Evolutionary conservation across 2,888 invertebrate species (phyloP), one percentile per base, ranked within the genome.

Genomic region (Colostygia pectinataria): DNA sequence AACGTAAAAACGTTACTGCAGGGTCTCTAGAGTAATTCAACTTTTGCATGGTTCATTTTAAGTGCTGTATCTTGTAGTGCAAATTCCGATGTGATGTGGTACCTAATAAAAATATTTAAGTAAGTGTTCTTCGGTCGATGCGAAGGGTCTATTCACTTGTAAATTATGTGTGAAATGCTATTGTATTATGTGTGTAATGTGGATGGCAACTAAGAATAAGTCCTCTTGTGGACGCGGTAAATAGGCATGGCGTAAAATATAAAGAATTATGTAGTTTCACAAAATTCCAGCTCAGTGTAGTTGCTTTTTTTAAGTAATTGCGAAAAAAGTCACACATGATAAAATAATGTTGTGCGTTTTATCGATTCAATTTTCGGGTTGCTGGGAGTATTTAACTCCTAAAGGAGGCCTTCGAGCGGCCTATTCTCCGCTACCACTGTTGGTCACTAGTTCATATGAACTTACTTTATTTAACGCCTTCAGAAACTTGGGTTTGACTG

Each of bases 1-100:
- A 71, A 71, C 71, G 71, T 67, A 63, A 71, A 78, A 78, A 74
- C 67, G 62, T 74, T 69, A 68, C 72, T 64, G 66, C 70, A 59
- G 74, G 77, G n/a, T n/a, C 74, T 72, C 72, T 72, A 65, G 73
- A 67, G 78, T 73, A 71, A 75, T 80, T 75, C 71, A 71, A 71
- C 71, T 74, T 63, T 71, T 71, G 71, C 68, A 66, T 64, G 68
- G 70, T 70, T 68, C 71, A 66, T 75, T 79, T 81, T 84, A 83
- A 86, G 84, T 86, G 85, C 81, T 77, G 65, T 78, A 59, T 77
- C 79, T 81, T 83, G 83, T 83, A 78, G 74, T 74, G 68, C 67
- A 67, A 68, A 71, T 65, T 70, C 73, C 72, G 68, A 77, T 59
- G 57, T 63, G 61, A 63, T 64, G 69, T 68, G 56, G 52, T 54